Evolutionary conservation across 2,888 invertebrate species (phyloP).

Genomic region (Epicampocera succincta): DNA sequence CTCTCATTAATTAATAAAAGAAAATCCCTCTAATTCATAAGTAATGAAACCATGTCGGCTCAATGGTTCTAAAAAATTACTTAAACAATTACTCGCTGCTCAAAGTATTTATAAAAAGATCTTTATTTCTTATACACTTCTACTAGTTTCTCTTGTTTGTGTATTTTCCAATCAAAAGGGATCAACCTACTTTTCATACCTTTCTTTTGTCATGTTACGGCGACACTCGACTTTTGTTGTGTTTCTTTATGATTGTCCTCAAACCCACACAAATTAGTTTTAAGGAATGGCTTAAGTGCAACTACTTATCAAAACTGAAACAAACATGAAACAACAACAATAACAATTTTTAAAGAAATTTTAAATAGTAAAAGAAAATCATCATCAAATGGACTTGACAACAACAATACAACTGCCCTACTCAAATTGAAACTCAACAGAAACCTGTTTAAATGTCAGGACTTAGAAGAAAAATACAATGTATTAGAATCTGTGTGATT

Average conservation of each 20-base stretch:
- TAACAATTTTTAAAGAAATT: constrained; percentile 19
- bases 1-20: too few species aligned
- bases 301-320: constrained; percentile 40
- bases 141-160: neutral
- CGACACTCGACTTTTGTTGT: constrained; percentile 37
- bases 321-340: constrained; percentile 16
- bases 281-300: constrained; percentile 52
- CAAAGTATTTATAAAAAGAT: neutral
- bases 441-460: constrained; percentile 55
- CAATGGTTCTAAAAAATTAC: too few species aligned
- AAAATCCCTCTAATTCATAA: too few species aligned
- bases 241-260: constrained; percentile 50
- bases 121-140: neutral
- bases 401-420: constrained; percentile 26
- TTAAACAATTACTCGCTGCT: neutral
- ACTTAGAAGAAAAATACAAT: constrained; percentile 17
- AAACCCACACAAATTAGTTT: constrained; percentile 48
- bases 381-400: constrained; percentile 46
- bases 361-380: constrained; percentile 22
- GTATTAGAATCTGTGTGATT: neutral
- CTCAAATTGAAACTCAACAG: neutral
- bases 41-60: too few species aligned
- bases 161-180: constrained; percentile 69
- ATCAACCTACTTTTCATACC: constrained; percentile 75
- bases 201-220: constrained; percentile 50